Evolutionary conservation across 1,140 invertebrate species (phyloP).

Genomic region (Ooceraea biroi): DNA sequence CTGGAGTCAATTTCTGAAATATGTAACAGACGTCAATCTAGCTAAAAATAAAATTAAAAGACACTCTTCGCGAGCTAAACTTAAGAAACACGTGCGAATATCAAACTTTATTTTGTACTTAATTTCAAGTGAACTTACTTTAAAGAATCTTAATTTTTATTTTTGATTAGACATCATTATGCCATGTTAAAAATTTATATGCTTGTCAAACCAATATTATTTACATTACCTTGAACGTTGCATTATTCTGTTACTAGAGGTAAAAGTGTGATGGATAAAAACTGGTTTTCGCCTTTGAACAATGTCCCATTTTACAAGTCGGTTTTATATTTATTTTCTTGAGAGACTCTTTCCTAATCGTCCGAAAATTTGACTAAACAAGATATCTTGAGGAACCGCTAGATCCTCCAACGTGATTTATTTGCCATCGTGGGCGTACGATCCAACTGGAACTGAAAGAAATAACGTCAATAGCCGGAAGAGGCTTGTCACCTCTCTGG

Average conservation of each 20-base stretch:
- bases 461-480: constrained; percentile 22
- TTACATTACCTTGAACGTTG: background rate
- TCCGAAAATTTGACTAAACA: background rate
- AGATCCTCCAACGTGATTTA: background rate
- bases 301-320: background rate
- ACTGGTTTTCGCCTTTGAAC: background rate
- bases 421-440: background rate
- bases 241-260: background rate
- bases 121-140: too few species aligned
- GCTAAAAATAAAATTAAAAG: background rate
- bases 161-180: too few species aligned
- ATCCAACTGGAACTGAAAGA: background rate
- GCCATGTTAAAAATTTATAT: too few species aligned
- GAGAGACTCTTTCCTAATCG: constrained; percentile 1
- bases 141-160: too few species aligned
- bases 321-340: constrained; percentile 4
- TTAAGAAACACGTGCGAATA: too few species aligned
- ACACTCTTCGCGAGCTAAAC: too few species aligned
- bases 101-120: too few species aligned
- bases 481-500: background rate
- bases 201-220: background rate
- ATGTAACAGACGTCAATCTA: too few species aligned
- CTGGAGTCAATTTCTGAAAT: too few species aligned
- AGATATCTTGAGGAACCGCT: background rate
- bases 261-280: background rate